Evolutionary conservation across 1,140 invertebrate species (phyloP).

Genomic region (Druon quercuslanigerum): DNA sequence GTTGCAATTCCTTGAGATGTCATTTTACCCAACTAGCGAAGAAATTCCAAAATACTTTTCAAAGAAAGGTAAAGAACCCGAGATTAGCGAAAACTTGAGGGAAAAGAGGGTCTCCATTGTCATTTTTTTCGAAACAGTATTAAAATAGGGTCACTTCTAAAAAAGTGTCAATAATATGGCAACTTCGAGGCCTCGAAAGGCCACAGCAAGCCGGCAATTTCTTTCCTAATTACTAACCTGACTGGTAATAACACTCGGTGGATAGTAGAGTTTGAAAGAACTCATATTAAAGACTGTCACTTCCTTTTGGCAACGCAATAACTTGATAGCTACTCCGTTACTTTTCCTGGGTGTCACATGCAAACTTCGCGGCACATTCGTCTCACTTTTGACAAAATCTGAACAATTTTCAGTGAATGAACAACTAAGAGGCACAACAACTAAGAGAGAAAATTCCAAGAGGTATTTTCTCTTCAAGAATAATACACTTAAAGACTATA

Average conservation of each 20-base stretch:
- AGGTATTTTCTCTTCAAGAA: not conserved
- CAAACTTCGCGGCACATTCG: not conserved
- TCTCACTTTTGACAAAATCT: not conserved
- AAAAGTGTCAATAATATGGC: no score
- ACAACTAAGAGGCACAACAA: not conserved
- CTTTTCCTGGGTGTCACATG: not conserved
- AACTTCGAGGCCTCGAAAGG: not conserved
- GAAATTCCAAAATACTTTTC: no score
- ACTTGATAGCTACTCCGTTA: not conserved
- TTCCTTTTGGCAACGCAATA: not conserved
- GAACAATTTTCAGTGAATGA: no score
- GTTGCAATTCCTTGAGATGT: no score
- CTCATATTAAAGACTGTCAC: slow-evolving; percentile 19
- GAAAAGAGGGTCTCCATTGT: no score
- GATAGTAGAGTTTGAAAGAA: slow-evolving; percentile 22
- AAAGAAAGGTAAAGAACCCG: no score
- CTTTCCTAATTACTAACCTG: slow-evolving; percentile 5
- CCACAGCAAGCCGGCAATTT: not conserved
- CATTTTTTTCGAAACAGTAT: no score
- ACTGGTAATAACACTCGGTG: slow-evolving; percentile 23
- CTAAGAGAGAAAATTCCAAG: not conserved
- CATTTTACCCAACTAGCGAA: no score
- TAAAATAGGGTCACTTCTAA: no score
- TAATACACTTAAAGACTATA: not conserved
- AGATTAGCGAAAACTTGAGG: no score